These are phyloP conservation scores for Apodemia mormo DNA, from an alignment of 2,888 invertebrate species.

Conservation along the genomic window DNA sequence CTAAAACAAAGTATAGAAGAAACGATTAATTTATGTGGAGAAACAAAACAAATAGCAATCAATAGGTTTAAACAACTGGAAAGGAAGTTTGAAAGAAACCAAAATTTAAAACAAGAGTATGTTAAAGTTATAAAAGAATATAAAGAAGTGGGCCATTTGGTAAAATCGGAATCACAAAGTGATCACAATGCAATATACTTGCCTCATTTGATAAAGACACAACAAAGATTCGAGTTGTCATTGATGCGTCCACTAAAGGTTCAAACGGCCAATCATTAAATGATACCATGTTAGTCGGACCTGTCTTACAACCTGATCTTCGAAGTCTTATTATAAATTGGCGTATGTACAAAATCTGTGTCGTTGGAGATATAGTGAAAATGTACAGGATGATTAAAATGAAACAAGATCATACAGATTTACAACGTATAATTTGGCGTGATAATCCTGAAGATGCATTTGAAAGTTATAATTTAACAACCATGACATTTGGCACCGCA, in stretches of 20 bases:
- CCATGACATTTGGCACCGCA: slow-evolving; percentile 30
- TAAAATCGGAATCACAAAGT: slow-evolving; percentile 14
- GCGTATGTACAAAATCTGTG: slow-evolving; percentile 36
- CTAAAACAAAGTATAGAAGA: too few species aligned
- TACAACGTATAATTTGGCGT: slow-evolving; percentile 36
- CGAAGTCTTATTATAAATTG: slow-evolving; percentile 39
- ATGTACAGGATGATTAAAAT: slow-evolving; percentile 43
- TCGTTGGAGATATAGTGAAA: slow-evolving; percentile 40
- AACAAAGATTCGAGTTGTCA: slow-evolving; percentile 38
- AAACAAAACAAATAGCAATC: too few species aligned
- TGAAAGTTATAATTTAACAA: slow-evolving; percentile 22
- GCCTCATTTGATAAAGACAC: slow-evolving; percentile 41
- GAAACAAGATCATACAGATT: too few species aligned
- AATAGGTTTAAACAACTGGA: too few species aligned
- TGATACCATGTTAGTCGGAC: slow-evolving; percentile 37
- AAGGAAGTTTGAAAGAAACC: too few species aligned
- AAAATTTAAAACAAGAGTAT: too few species aligned
- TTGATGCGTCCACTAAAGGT: slow-evolving; percentile 36
- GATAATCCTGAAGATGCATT: slow-evolving; percentile 4
- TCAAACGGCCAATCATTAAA: slow-evolving; percentile 33
- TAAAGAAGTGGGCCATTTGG: slow-evolving; percentile 38
- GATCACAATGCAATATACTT: slow-evolving; percentile 29
- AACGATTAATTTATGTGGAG: too few species aligned
- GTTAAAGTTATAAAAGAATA: too few species aligned
- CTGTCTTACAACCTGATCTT: slow-evolving; percentile 39